phyloP scores from a whole-genome alignment of 2,797 vertebrate species.

The Leucoraja ocellata region DNA sequence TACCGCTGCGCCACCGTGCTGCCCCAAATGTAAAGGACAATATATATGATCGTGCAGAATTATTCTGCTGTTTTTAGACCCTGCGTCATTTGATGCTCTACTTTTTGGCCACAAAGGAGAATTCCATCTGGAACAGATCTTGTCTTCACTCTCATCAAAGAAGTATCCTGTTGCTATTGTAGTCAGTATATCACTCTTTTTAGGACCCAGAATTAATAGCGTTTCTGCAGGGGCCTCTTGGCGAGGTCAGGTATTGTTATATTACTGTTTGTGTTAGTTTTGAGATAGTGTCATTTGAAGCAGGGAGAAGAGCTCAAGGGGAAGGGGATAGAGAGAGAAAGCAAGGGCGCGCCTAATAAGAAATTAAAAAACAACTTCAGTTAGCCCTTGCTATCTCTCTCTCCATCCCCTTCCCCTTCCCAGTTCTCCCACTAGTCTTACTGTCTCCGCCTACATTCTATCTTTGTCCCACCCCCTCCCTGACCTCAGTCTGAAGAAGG shows the following conservation, averaged over 20 bases:
- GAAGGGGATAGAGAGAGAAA: too few species aligned
- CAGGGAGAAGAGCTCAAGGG: background rate
- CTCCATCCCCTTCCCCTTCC: too few species aligned
- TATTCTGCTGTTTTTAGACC: background rate
- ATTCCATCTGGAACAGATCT: background rate
- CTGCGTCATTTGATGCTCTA: background rate
- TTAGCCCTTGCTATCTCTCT: too few species aligned
- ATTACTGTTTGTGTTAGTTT: background rate
- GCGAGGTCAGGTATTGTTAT: background rate
- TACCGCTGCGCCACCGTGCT: too few species aligned
- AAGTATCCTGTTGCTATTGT: background rate
- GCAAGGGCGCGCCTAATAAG: too few species aligned
- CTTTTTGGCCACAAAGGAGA: too few species aligned
- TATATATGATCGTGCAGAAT: background rate
- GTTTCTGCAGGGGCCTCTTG: background rate
- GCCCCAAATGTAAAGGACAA: background rate
- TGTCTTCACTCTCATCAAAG: constrained; percentile 2
- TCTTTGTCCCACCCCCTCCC: too few species aligned
- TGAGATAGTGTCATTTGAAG: background rate
- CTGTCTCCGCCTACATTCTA: too few species aligned
- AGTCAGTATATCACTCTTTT: background rate
- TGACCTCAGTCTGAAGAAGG: too few species aligned
- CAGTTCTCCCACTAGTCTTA: too few species aligned
- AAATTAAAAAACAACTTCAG: too few species aligned
- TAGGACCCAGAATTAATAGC: background rate